phyloP scores from a whole-genome alignment of 2,888 invertebrate species.

The Acronicta leporina region DNA sequence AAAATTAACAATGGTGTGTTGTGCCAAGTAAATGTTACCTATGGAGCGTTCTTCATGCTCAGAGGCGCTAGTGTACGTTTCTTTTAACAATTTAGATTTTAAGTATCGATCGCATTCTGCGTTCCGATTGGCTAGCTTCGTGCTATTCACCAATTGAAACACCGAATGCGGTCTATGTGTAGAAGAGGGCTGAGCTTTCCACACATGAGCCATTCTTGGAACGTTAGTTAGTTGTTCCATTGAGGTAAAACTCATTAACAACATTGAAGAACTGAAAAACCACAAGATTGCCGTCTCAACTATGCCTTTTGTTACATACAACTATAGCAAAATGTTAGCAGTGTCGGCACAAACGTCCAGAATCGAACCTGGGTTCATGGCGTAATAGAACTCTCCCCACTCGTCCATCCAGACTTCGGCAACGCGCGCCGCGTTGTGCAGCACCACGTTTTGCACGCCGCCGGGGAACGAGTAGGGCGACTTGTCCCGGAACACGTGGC shows the following conservation, averaged over 20 bases:
- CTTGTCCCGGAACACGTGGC: slow-evolving; percentile 99
- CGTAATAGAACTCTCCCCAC: slow-evolving; percentile 99
- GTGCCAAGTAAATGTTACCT: too few relatives aligned
- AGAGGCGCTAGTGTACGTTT: too few relatives aligned
- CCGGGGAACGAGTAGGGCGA: slow-evolving; percentile 99
- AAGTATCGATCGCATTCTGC: too few relatives aligned
- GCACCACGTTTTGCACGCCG: slow-evolving; percentile 98
- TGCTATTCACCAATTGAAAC: too few relatives aligned
- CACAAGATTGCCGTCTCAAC: background rate
- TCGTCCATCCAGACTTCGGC: slow-evolving; percentile 99
- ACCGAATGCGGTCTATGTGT: too few relatives aligned
- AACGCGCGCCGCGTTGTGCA: slow-evolving; percentile 99
- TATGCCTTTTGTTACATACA: background rate
- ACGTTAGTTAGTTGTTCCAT: background rate
- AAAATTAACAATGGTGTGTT: too few relatives aligned
- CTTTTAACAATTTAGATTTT: too few relatives aligned
- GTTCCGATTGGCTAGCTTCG: too few relatives aligned
- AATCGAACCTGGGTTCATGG: slow-evolving; percentile 98
- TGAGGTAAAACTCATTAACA: background rate
- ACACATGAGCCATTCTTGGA: too few relatives aligned
- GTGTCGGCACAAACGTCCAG: slow-evolving; percentile 54
- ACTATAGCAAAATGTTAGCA: slow-evolving; percentile 65
- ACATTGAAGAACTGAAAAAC: background rate
- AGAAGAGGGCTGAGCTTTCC: too few relatives aligned
- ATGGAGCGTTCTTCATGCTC: too few relatives aligned